Percentiles rank a stretch among this genome's conserved stretches.
Conservation (phyloP, 2,113 vertebrate species). For the Paratilapia polleni region DNA sequence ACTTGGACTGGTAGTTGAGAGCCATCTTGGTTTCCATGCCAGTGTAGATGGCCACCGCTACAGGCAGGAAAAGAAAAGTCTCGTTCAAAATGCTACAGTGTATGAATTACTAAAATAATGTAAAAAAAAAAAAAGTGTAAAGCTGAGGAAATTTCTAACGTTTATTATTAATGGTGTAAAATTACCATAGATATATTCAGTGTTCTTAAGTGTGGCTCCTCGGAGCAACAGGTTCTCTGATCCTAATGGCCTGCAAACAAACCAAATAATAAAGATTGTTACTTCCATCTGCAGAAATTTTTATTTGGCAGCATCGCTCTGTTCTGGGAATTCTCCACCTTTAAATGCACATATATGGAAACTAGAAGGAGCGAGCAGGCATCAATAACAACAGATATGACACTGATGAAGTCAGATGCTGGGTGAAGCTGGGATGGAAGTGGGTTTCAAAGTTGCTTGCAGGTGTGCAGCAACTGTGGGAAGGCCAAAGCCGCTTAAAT, state of each 20-base stretch:
- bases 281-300: neutral
- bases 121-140: neutral
- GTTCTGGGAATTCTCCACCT: neutral
- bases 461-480: neutral
- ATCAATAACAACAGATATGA: neutral
- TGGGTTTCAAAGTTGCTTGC: neutral
- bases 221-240: conserved; percentile 95
- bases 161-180: neutral
- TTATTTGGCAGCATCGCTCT: neutral
- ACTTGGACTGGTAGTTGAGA: conserved; percentile 96
- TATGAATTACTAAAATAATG: neutral
- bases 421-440: neutral
- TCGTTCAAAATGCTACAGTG: neutral
- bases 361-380: neutral
- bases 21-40: conserved; percentile 99
- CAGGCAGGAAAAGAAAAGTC: neutral
- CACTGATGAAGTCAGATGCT: neutral
- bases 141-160: neutral
- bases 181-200: conserved; percentile 92
- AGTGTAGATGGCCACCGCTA: conserved; percentile 96
- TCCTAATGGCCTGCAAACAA: conserved; percentile 86
- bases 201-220: conserved; percentile 97
- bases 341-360: neutral
- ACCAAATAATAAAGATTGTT: neutral
- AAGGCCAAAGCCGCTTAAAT: neutral